These are phyloP conservation scores for Plumapathes pennacea DNA, from an alignment of 92 coral and sea anemone species.

Conservation along the genomic window DNA sequence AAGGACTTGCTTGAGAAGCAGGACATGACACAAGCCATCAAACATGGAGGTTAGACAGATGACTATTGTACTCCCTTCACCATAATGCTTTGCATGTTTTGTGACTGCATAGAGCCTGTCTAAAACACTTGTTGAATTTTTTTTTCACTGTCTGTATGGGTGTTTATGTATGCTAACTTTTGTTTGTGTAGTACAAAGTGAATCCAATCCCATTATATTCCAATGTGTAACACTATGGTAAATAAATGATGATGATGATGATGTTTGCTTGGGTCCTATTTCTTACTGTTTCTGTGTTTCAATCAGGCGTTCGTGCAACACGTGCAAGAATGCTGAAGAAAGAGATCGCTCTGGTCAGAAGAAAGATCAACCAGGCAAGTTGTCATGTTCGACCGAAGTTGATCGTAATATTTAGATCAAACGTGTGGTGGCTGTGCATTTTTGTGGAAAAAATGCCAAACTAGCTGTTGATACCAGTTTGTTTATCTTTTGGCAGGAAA, in stretches of 20 bases:
- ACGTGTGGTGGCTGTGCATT: neutral
- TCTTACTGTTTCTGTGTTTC: neutral
- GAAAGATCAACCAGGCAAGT: conserved; percentile 76
- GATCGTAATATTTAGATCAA: neutral
- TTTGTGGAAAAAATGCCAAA: neutral
- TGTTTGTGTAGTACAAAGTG: neutral
- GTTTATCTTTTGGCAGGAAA: conserved; percentile 47
- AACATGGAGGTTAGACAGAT: conserved; percentile 98
- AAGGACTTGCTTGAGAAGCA: conserved; percentile 88
- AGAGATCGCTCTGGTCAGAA: conserved; percentile 83
- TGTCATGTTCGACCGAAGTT: no score
- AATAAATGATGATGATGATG: neutral
- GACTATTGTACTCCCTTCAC: no score
- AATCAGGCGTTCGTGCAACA: conserved; percentile 87
- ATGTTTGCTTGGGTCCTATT: no score
- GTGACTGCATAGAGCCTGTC: no score
- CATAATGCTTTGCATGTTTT: no score
- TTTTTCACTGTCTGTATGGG: no score
- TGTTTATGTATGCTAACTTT: neutral
- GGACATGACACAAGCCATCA: conserved; percentile 99
- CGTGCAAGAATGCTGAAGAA: conserved; percentile 82
- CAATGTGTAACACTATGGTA: no score
- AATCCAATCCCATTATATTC: no score
- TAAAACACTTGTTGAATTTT: no score
- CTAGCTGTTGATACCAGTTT: neutral